These are phyloP conservation scores for Lithophane semibrunnea DNA, from an alignment of 2,888 invertebrate genomes.

Conservation along the genomic window DNA sequence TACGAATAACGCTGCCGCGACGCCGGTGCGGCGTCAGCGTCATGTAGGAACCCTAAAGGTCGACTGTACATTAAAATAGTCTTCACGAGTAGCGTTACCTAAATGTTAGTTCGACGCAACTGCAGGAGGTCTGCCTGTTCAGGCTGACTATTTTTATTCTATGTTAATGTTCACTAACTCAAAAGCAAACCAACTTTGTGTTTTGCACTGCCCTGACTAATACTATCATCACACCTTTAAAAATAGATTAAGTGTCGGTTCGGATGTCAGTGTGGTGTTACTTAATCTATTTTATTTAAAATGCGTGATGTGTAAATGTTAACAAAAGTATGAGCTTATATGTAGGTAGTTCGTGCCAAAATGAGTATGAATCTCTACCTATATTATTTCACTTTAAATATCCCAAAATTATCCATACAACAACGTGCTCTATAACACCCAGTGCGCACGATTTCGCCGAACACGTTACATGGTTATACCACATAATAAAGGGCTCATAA, in stretches of 20 bases:
- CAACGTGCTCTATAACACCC: slow-evolving; percentile 42
- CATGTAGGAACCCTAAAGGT: too few relatives aligned
- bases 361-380: neutral
- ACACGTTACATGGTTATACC: slow-evolving; percentile 62
- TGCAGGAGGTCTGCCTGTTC: neutral
- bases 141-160: neutral
- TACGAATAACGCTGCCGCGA: too few relatives aligned
- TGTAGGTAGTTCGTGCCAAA: neutral
- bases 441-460: slow-evolving; percentile 23
- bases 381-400: slow-evolving; percentile 32
- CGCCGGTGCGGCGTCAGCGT: too few relatives aligned
- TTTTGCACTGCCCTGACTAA: neutral
- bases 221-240: too few relatives aligned
- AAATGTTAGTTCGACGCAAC: neutral
- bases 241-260: too few relatives aligned
- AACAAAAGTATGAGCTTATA: neutral
- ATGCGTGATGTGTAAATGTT: too few relatives aligned
- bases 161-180: neutral
- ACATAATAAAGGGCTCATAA: slow-evolving; percentile 80
- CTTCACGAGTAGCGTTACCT: neutral
- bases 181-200: neutral
- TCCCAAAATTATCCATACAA: slow-evolving; percentile 36
- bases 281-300: too few relatives aligned
- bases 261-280: too few relatives aligned
- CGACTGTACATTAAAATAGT: neutral